Evolutionary conservation across 92 coral and sea anemone genomes (phyloP), one percentile per base, ranked within the genome.

Genomic region (Virgularia gustaviana): DNA sequence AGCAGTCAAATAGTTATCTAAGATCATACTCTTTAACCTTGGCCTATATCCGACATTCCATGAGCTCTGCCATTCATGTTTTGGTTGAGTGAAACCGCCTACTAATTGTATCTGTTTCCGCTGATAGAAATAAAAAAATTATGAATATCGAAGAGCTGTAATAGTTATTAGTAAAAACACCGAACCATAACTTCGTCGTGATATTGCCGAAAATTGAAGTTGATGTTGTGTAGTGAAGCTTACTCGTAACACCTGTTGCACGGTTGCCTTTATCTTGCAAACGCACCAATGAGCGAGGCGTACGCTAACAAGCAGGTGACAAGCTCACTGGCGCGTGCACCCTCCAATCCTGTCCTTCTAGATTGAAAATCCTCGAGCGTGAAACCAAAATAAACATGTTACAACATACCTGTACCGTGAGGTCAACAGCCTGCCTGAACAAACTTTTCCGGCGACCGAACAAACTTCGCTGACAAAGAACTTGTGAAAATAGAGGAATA

Each of bases 381-480:
- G 62, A 68, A n/a, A 68, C n/a, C 36, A 44, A 49, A 68, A 68
- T 49, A 68, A 49, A 68, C 61, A 49, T 16, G 61, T 68, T 51
- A 38, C 24, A 12, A 49, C 30, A 68, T 68, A 8, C 2, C 19
- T 68, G 39, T 31, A 16, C 49, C 32, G 22, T 68, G 75, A 68
- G 49, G 75, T 68, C 75, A 68, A 19, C 10, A 16, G 55, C 19
- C 1, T 30, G 31, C 44, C 35, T 44, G 27, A n/a, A n/a, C n/a
- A n/a, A n/a, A 25, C 51, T 12, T 51, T 68, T 33, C 8, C 45
- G 32, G 30, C 9, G 5, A 33, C 27, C 23, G 36, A 49, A 45
- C 34, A 18, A 49, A 68, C 55, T 68, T 3, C 49, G 30, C 29
- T 39, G 55, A 41, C 30, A 68, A 15, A 1, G 47, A 28, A 2